Evolutionary conservation across 2,797 vertebrate genomes (phyloP).

Genomic region (Meriones psammophilus): DNA sequence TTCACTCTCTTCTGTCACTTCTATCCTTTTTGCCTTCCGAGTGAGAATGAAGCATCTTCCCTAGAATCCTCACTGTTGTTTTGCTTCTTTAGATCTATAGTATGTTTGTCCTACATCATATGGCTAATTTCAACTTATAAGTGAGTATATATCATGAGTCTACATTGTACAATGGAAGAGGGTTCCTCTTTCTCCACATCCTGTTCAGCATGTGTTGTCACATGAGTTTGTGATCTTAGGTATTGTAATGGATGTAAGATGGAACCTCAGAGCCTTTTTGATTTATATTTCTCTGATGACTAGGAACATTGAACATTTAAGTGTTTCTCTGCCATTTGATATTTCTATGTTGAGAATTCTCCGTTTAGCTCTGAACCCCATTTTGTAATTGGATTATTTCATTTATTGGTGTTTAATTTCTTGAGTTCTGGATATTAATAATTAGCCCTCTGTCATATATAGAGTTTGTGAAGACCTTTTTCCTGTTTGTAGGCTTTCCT

Average conservation of each 20-base stretch:
- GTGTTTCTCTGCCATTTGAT: neutral
- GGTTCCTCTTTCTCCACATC: neutral
- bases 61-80: neutral
- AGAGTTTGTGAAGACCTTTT: neutral
- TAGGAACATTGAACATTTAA: neutral
- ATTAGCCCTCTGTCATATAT: neutral
- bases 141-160: neutral
- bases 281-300: neutral
- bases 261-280: neutral
- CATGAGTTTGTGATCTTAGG: neutral
- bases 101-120: neutral
- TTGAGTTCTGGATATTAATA: neutral
- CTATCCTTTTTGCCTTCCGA: too few species aligned
- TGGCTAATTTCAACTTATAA: neutral
- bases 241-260: neutral
- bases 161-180: neutral
- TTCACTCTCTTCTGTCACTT: too few species aligned
- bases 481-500: neutral
- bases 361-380: neutral
- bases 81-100: neutral
- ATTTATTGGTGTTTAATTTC: neutral
- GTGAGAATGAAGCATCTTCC: too few species aligned
- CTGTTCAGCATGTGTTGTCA: too few species aligned
- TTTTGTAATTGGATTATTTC: neutral
- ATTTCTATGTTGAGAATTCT: neutral